These are phyloP conservation scores for Corythoichthys intestinalis DNA, from an alignment of 2,113 vertebrate genomes.

Conservation along the genomic window DNA sequence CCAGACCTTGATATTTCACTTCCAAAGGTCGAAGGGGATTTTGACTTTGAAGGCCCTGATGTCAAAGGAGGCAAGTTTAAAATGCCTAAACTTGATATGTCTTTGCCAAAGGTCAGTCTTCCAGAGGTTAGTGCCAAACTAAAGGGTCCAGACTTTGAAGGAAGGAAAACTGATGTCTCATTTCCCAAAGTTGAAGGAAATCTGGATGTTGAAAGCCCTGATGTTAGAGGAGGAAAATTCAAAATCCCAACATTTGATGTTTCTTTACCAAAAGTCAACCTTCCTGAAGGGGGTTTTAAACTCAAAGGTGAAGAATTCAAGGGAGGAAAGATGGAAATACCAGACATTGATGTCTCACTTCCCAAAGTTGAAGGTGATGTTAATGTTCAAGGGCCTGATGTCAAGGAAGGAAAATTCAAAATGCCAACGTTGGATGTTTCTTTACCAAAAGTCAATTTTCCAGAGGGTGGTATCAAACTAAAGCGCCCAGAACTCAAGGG, in stretches of 20 bases:
- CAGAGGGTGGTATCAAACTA: conserved; percentile 19
- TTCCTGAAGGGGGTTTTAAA: conserved; percentile 20
- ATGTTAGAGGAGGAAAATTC: background rate
- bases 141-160: conserved; percentile 14
- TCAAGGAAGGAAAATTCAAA: conserved; percentile 33
- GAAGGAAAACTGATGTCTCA: conserved; percentile 42
- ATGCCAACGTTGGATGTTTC: conserved; percentile 41
- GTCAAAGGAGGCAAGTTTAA: conserved; percentile 18
- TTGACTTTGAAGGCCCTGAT: conserved; percentile 8
- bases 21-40: conserved; percentile 29
- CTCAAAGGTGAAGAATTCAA: conserved; percentile 25
- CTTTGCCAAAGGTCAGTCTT: conserved; percentile 49
- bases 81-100: conserved; percentile 47
- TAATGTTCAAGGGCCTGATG: conserved; percentile 13
- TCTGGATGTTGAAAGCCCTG: conserved; percentile 17
- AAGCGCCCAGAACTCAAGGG: conserved; percentile 27
- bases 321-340: conserved; percentile 25
- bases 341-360: conserved; percentile 24
- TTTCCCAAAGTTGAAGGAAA: conserved; percentile 43
- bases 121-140: conserved; percentile 4
- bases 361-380: conserved; percentile 31
- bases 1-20: conserved; percentile 47
- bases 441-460: conserved; percentile 34
- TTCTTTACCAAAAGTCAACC: conserved; percentile 38
- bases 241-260: conserved; percentile 43